Conservation (phyloP, 1,140 invertebrate genomes). For the Hirudo medicinalis region DNA sequence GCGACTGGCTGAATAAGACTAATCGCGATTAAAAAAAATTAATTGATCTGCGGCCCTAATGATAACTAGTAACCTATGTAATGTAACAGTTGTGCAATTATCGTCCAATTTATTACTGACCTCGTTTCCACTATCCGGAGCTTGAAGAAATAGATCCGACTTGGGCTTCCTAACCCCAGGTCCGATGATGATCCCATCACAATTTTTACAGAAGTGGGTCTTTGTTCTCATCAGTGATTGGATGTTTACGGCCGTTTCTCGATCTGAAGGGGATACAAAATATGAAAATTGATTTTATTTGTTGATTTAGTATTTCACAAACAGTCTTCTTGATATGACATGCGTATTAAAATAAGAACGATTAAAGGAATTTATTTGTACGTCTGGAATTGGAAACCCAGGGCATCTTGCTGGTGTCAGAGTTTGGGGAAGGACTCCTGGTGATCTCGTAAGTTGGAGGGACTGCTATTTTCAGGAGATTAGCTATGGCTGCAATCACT, state of each 20-base stretch:
- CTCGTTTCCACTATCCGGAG: not conserved
- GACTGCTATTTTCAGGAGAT: conserved; percentile 69
- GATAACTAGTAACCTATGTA: too few species aligned
- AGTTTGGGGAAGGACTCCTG: conserved; percentile 36
- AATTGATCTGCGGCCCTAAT: too few species aligned
- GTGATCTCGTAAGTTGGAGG: conserved; percentile 38
- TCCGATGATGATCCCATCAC: conserved; percentile 73
- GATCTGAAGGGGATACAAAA: not conserved
- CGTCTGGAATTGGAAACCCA: conserved; percentile 18
- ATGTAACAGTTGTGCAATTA: too few species aligned
- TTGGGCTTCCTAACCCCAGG: conserved; percentile 59
- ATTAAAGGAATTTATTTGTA: not conserved
- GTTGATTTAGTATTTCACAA: not conserved
- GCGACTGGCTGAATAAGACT: too few species aligned
- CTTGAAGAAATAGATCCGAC: conserved; percentile 49
- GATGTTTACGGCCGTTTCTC: conserved; percentile 51
- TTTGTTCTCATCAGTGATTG: conserved; percentile 71
- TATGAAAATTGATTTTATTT: not conserved
- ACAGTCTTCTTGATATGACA: not conserved
- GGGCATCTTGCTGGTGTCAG: conserved; percentile 11
- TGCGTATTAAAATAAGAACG: too few species aligned
- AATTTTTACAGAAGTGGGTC: conserved; percentile 77
- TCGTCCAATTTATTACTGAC: too few species aligned
- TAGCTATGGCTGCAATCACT: conserved; percentile 74
- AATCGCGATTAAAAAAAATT: too few species aligned